Base-by-base conservation (phyloP, 2,888 invertebrate species). In the Gymnocheta viridis region DNA sequence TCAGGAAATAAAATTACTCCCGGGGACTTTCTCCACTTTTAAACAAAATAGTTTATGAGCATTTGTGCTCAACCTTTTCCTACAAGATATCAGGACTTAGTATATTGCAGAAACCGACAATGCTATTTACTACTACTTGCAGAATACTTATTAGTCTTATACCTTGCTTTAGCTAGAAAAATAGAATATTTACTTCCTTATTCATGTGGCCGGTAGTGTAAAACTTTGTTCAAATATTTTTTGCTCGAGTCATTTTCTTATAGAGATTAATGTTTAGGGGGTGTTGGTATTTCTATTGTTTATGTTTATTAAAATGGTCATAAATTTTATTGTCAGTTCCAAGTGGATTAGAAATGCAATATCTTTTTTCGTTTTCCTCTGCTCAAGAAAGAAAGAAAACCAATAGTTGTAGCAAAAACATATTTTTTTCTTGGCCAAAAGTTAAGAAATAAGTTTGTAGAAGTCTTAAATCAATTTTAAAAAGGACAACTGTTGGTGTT, bases 291-390 rank as follows among this genome's bases (percentile, higher is more conserved):
- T 47, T 54, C 27, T 44, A 29, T 66, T 67, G 29, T 51, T 62
- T 60, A 62, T 83, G 72, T 77, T 84, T 77, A 77, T 81, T 77
- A 81, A 73, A 81, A 81, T 67, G 83, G 77, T 41, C 77, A 84
- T 81, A 81, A 84, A 84, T 84, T 84, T 81, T 84, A 84, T 77
- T 84, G 83, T 81, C 83, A 84, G 72, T 73, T 62, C 81, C 60
- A 81, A 84, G 83, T 84, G 83, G 80, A 80, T 84, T 84, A 73
- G 80, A 77, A 81, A 81, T 80, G 72, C 70, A 72, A 56, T 64
- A 27, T 44, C 44, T 41, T 27, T 12, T 32, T 12, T 60, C 27
- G 41, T n/a, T 58, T 41, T 49, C 4, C 56, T 64, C 17, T 60
- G 27, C 49, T 27, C 7, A 14, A 19, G n/a, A 24, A 38, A n/a